Base-by-base conservation (phyloP, 2,797 vertebrate species). In the Anas acuta region DNA sequence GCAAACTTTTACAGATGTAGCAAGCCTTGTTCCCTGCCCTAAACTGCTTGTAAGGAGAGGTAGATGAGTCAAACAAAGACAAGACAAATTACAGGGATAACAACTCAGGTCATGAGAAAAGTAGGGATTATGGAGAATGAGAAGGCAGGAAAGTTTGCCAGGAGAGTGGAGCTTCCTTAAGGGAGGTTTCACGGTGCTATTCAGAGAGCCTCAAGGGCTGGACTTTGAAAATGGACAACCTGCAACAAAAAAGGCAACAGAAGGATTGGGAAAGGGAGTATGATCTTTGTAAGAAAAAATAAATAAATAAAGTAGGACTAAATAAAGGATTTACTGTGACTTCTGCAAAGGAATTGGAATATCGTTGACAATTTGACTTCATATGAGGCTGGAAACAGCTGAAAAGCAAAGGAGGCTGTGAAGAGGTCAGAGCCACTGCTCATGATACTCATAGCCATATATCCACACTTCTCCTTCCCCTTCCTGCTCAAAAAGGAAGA, bases 1-100 rank as follows among this genome's bases (percentile, higher is more conserved):
- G 45, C 28, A 69, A 85, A 54, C 9, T 89, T 83, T 2, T 57
- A 64, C 17, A 87, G 79, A 83, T 7, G 69, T 61, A 84, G 28
- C 74, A 90, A 94, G 65, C 30, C 45, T 47, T 0, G 0, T 64
- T 85, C 75, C 49, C 28, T 41, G 13, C 41, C 45, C 61, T 71
- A 37, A 70, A 51, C 23, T 74, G 12, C 65, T 80, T 93, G 26
- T n/a, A 35, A 45, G 0, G 2, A 66, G 87, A 94, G 54, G 58
- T 77, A 91, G 82, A 58, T 49, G 82, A 80, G 54, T 74, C 49
- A 93, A 93, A 92, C 11, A 81, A 92, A 92, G 61, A 58, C 61
- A 80, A 94, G 81, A 91, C 21, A 92, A 93, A 89, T 92, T 87
- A 69, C 18, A 72, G 37, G 51, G 65, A 83, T 94, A 85, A 85